These are phyloP conservation scores for Apocheima hispidaria DNA, from an alignment of 2,888 invertebrate species.

Conservation along the genomic window DNA sequence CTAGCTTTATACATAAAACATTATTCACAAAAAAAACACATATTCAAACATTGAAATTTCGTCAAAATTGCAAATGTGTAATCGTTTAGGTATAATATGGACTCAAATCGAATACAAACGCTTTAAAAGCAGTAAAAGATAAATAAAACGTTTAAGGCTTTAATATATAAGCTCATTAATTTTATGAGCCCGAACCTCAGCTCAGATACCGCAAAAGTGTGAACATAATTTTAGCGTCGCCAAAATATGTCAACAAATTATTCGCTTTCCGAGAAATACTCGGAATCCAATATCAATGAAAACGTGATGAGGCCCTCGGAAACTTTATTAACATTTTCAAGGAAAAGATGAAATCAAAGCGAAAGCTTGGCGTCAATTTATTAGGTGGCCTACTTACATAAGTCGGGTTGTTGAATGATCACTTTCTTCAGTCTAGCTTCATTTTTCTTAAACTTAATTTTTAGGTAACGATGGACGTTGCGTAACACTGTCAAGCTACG, in stretches of 20 bases:
- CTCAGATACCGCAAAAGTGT: slow-evolving; percentile 27
- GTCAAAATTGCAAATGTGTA: neutral
- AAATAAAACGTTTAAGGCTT: slow-evolving; percentile 17
- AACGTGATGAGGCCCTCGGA: slow-evolving; percentile 21
- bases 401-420: slow-evolving; percentile 24
- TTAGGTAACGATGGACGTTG: neutral
- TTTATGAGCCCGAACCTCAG: slow-evolving; percentile 15
- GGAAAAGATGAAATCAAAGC: slow-evolving; percentile 27
- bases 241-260: slow-evolving; percentile 33
- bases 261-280: slow-evolving; percentile 15
- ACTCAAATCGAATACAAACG: slow-evolving; percentile 11
- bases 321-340: slow-evolving; percentile 28
- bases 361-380: slow-evolving; percentile 26
- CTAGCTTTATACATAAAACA: neutral
- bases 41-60: neutral
- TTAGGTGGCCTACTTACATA: slow-evolving; percentile 29
- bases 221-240: slow-evolving; percentile 19
- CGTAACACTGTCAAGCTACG: too few species aligned
- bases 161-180: slow-evolving; percentile 25
- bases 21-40: neutral
- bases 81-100: neutral
- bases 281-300: slow-evolving; percentile 29
- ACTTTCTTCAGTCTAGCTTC: slow-evolving; percentile 5
- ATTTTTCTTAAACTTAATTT: slow-evolving; percentile 7
- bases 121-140: slow-evolving; percentile 21